Evolutionary conservation across 2,888 invertebrate species (phyloP).

Genomic region (Parelbella ahira): DNA sequence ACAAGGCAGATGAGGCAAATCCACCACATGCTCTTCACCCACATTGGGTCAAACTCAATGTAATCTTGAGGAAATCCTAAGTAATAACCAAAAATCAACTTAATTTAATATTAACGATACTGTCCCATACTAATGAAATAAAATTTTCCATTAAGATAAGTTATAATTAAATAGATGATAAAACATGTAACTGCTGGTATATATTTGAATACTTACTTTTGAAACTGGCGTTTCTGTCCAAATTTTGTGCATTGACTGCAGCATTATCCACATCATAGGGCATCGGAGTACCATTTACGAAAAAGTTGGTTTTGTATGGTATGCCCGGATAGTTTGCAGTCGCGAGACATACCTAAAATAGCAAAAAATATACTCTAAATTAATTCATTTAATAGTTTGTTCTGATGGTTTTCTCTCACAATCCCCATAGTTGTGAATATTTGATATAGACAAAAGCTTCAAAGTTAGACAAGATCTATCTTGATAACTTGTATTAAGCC

Average conservation of each 20-base stretch:
- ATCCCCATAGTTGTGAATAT: no score
- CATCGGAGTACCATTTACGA: constrained; percentile 54
- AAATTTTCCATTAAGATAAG: no score
- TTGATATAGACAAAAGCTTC: no score
- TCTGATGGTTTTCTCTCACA: no score
- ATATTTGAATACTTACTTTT: constrained; percentile 59
- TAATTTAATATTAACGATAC: neutral
- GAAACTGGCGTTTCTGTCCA: constrained; percentile 46
- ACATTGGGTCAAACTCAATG: constrained; percentile 88
- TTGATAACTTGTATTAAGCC: no score
- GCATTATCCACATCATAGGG: constrained; percentile 47
- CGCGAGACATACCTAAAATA: constrained; percentile 84
- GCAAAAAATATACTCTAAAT: neutral
- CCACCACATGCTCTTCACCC: constrained; percentile 97
- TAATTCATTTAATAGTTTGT: no score
- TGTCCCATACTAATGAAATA: neutral
- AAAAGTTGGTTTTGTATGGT: constrained; percentile 67
- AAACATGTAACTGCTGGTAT: no score
- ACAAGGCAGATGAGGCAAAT: constrained; percentile 93
- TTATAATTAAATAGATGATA: no score
- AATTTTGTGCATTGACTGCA: constrained; percentile 47
- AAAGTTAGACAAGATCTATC: no score
- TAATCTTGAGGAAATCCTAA: constrained; percentile 65
- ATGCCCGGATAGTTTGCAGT: constrained; percentile 88
- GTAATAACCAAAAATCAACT: no score